Base-by-base conservation (phyloP, 2,888 invertebrate genomes). In the Ochlodes sylvanus region DNA sequence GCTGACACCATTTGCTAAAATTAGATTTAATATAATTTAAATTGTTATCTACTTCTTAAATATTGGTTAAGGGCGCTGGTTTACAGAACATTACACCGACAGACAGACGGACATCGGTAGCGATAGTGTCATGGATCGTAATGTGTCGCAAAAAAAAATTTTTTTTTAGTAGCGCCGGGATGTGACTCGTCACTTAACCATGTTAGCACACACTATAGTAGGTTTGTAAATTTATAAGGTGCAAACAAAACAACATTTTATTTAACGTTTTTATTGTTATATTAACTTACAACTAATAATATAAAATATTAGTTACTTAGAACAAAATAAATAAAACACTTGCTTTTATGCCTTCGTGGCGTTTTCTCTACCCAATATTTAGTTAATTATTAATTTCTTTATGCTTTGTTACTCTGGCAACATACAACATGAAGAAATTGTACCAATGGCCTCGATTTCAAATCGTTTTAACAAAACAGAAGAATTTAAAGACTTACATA, bases 311-410 rank as follows among this genome's bases (percentile, higher is more conserved):
- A 87, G 89, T 92, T 86, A 86, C 88, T 89, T 88, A 89, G 79
- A 90, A 90, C 90, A 86, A 91, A 92, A 92, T 91, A 92, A 92
- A 92, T 90, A 91, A 89, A 87, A 86, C 85, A 83, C 87, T 86
- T 90, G 87, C 85, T 85, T 88, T 85, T 88, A 84, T 86, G 90
- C 91, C 92, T 83, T 81, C 82, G 74, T 81, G 89, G 90, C 89
- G 80, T 84, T 77, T 75, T 82, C 77, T 80, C 78, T 80, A 82
- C 80, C 80, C 82, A 85, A 88, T 84, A 85, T 83, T 78, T 70
- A 70, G 82, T 80, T 75, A 77, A 80, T 73, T 81, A 71, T 71
- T 77, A 84, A 91, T 89, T 90, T 92, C 90, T 89, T 86, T 77
- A 88, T 87, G 91, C 81, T 84, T 82, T 87, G 89, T 89, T 84